phyloP scores from a whole-genome alignment of 1,140 invertebrate species.

The Phymorhynchus buccinoides region DNA sequence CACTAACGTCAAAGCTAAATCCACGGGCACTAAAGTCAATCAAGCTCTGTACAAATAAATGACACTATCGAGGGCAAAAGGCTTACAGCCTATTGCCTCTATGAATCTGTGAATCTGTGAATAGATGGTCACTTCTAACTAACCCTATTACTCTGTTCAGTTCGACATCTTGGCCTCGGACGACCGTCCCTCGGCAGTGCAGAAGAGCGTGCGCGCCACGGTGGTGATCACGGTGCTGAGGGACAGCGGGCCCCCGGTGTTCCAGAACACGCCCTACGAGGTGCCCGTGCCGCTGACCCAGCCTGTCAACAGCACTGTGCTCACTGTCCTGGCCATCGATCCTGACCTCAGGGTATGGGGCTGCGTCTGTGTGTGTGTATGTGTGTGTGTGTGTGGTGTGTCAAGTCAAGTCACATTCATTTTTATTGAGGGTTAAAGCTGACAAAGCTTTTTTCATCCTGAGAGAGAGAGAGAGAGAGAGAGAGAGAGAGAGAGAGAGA shows the following conservation, averaged over 20 bases:
- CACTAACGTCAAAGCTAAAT: too few species aligned
- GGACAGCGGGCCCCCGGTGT: constrained; percentile 52
- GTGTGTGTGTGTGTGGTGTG: neutral
- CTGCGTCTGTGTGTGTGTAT: neutral
- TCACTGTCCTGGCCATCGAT: constrained; percentile 51
- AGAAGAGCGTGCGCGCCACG: constrained; percentile 33
- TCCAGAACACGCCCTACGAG: constrained; percentile 49
- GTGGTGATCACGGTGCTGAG: constrained; percentile 45
- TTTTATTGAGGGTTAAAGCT: too few species aligned
- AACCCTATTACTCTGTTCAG: constrained; percentile 41
- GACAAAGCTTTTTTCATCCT: too few species aligned
- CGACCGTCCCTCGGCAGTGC: constrained; percentile 29
- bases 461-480: too few species aligned
- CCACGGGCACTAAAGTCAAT: too few species aligned
- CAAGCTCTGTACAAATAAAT: too few species aligned
- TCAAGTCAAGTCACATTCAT: too few species aligned
- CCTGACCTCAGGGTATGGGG: constrained; percentile 48
- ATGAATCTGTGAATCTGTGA: too few species aligned
- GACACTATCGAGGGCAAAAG: too few species aligned
- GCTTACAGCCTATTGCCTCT: too few species aligned
- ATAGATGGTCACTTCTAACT: neutral
- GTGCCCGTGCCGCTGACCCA: constrained; percentile 46
- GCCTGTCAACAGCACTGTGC: constrained; percentile 49
- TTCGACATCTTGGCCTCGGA: constrained; percentile 53
- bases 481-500: too few species aligned